phyloP scores from a whole-genome alignment of 2,797 vertebrate genomes.

The Anas capensis region DNA sequence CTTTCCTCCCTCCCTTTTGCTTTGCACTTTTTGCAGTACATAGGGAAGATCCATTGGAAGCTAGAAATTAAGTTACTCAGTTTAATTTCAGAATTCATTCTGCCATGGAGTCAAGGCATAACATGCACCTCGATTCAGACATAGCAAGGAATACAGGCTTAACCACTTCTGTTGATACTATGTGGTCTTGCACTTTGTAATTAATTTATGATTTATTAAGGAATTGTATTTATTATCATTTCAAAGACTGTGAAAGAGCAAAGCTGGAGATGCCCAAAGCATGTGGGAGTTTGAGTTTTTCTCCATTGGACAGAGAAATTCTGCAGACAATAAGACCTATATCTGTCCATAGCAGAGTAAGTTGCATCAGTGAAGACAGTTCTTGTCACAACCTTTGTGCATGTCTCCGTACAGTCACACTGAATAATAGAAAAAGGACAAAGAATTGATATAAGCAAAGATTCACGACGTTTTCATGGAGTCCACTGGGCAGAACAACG shows the following conservation, averaged over 20 bases:
- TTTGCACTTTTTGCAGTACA: constrained; percentile 31
- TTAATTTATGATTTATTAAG: background rate
- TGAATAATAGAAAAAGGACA: background rate
- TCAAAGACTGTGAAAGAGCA: background rate
- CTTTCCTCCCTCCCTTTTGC: constrained; percentile 42
- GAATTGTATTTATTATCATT: background rate
- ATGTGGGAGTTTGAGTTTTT: background rate
- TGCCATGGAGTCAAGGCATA: background rate
- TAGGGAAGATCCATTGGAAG: constrained; percentile 14
- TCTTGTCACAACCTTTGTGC: background rate
- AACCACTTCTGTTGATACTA: background rate
- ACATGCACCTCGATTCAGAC: background rate
- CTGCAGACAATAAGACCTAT: background rate
- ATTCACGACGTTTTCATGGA: background rate
- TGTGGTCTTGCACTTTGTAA: background rate
- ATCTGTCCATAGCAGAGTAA: background rate
- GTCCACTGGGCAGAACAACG: background rate
- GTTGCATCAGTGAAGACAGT: background rate
- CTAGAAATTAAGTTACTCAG: constrained; percentile 63
- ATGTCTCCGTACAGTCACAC: background rate
- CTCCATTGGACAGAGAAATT: background rate
- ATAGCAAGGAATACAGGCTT: background rate
- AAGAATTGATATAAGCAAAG: background rate
- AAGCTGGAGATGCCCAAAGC: background rate
- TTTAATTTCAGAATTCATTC: constrained; percentile 49